Evolutionary conservation across 2,797 vertebrate genomes (phyloP), one percentile per base, ranked within the genome.

Genomic region (Microctenopoma steveboyesi): DNA sequence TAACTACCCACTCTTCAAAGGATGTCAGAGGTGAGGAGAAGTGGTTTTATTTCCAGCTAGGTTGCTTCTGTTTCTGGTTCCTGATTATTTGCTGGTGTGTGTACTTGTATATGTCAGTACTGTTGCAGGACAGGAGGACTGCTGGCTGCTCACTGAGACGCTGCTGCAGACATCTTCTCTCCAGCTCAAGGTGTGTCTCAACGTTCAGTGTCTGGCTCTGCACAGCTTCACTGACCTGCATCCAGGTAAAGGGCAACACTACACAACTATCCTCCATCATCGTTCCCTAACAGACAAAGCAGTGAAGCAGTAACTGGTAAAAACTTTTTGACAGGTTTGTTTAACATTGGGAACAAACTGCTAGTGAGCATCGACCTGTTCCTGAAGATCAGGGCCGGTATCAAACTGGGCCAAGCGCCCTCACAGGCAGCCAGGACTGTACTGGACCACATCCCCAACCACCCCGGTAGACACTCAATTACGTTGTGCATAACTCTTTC

Each of bases 211-310:
- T 87, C 87, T 99, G 87, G 96, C 97, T n/a, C 88, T 99, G 76
- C 96, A 99, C 82, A 97, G 96, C 91, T 99, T 99, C 92, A 95
- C 93, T 48, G 96, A 98, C 87, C 95, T 99, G 79, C 96, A 96
- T 78, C 95, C 96, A 91, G 98, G 98, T 99, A 92, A 77, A 66
- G 57, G 79, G 74, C 28, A 14, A 7, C 54, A 7, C 35, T 37
- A 7, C 5, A 30, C 28, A 30, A 37, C 35, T 18, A 4, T 39
- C 37, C 2, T 35, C 1, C 14, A 25, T 4, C 7, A 27, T 61
- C 61, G 25, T 28, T 9, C 27, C 27, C 11, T 7, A 33, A 4
- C 1, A 1, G 7, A 4, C 18, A 51, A 4, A 52, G 39, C 25
- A 7, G 7, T 30, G 28, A 30, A 1, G 2, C 22, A 22, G 22